A percentile compares a stretch with the other conserved stretches of the same genome.
These are phyloP conservation scores for Parazoanthus swiftii DNA, from an alignment of 92 coral and sea anemone genomes.

Conservation along the genomic window DNA sequence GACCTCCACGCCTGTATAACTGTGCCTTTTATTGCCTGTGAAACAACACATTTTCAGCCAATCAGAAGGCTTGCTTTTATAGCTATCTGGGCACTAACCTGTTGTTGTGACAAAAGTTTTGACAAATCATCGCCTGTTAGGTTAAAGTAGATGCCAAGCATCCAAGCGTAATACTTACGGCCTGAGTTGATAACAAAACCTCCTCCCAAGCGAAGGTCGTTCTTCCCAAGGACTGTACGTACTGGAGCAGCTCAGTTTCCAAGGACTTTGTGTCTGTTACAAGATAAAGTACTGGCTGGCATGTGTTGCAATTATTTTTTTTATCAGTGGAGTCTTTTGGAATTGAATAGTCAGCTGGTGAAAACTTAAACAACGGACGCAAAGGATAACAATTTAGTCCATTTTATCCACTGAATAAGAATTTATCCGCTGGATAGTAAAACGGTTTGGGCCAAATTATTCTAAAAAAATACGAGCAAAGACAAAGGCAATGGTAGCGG, in stretches of 20 bases:
- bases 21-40: conserved; percentile 58
- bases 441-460: no score
- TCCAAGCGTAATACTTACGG: conserved; percentile 42
- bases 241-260: conserved; percentile 52
- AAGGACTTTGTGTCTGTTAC: conserved; percentile 49
- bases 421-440: no score
- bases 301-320: background rate
- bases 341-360: no score
- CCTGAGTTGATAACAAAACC: conserved; percentile 52
- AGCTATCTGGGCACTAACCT: no score
- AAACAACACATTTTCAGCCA: background rate
- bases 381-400: no score
- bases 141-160: background rate
- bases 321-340: no score
- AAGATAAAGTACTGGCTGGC: background rate
- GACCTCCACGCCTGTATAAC: conserved; percentile 77
- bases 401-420: no score
- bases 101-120: background rate
- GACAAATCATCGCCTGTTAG: background rate
- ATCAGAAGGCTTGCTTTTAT: background rate
- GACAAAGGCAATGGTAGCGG: no score
- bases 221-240: conserved; percentile 47
- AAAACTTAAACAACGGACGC: no score
- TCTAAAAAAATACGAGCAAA: background rate
- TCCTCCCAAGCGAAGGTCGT: conserved; percentile 78